Percentiles rank a stretch among this genome's conserved stretches.
Conservation (phyloP, 2,797 vertebrate species). For the Gymnopithys bicolor region DNA sequence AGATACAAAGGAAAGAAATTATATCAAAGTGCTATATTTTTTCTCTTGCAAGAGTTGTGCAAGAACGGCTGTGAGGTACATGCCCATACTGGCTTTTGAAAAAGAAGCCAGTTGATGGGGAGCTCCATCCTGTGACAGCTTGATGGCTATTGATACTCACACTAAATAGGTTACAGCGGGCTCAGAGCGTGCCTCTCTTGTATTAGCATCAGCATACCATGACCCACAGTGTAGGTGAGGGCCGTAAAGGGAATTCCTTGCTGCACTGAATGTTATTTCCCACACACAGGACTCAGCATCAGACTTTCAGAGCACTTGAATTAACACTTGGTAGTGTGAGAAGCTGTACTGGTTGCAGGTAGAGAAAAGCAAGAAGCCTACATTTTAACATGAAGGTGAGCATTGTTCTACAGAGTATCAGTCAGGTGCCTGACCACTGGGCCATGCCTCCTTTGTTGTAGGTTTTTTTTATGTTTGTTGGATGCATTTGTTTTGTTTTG, state of each 20-base stretch:
- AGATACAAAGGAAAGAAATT: neutral
- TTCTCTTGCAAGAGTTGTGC: neutral
- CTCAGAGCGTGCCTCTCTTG: neutral
- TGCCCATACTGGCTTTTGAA: neutral
- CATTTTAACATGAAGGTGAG: neutral
- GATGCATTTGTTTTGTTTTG: neutral
- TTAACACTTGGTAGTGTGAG: fast-evolving
- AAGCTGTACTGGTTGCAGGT: neutral
- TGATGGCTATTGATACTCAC: neutral
- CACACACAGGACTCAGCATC: neutral
- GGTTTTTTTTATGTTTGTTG: neutral
- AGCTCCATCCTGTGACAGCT: neutral
- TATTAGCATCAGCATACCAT: fast-evolving
- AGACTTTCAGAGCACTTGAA: neutral
- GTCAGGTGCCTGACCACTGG: neutral
- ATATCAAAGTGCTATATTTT: neutral
- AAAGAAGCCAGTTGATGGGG: neutral
- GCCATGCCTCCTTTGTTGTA: neutral
- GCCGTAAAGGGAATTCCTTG: neutral
- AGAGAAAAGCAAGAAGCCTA: neutral
- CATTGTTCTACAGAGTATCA: fast-evolving
- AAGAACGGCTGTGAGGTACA: neutral
- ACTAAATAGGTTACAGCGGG: fast-evolving
- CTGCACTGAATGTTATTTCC: neutral
- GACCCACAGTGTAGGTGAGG: neutral